Conservation (phyloP, 2,888 invertebrate species). For the Eupithecia insigniata region DNA sequence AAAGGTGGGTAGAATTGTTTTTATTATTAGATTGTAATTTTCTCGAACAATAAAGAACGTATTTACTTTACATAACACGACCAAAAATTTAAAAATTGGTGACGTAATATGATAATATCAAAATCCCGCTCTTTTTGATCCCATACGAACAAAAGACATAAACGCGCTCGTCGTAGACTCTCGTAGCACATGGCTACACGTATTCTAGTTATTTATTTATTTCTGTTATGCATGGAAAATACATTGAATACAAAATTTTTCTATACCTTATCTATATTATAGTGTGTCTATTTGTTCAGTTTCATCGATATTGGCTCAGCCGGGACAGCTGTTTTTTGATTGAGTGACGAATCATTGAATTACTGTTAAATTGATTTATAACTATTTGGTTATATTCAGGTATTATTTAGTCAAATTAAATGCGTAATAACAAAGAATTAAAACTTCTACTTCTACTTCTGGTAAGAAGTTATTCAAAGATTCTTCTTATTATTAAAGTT, state of each 20-base stretch:
- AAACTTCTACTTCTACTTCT: too few relatives aligned
- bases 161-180: slow-evolving; percentile 40
- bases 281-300: neutral
- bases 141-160: slow-evolving; percentile 36
- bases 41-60: too few relatives aligned
- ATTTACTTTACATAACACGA: too few relatives aligned
- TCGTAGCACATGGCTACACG: slow-evolving; percentile 23
- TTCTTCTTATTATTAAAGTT: neutral
- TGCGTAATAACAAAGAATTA: neutral
- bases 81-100: neutral
- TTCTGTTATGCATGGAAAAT: neutral
- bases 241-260: neutral
- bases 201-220: neutral
- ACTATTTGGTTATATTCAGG: too few relatives aligned
- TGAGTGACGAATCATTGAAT: neutral
- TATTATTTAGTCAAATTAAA: neutral
- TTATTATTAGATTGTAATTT: too few relatives aligned
- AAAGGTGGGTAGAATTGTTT: too few relatives aligned
- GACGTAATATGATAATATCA: neutral
- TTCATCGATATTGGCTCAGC: neutral
- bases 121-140: slow-evolving; percentile 13
- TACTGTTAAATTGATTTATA: neutral
- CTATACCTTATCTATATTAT: neutral
- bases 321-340: slow-evolving; percentile 3
- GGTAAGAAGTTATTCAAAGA: neutral